Evolutionary conservation across 1,140 invertebrate genomes (phyloP), one percentile per base, ranked within the genome.

Genomic region (Philopotamus ludificatus): DNA sequence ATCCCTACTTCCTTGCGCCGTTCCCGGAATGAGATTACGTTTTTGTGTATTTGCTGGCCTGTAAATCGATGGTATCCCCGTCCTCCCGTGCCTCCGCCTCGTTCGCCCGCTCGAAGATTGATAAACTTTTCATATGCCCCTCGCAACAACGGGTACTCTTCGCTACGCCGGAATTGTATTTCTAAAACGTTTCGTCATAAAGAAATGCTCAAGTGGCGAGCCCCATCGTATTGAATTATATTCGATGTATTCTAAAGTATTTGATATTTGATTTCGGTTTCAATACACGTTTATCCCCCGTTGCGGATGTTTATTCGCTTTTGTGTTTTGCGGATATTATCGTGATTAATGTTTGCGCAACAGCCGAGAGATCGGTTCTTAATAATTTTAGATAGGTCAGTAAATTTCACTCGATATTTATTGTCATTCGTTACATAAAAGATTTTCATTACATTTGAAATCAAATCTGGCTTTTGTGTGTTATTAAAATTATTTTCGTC

Each of bases 41-140:
- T 57, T 63, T 65, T 58, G 62, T 65, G 49, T 65, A 63, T 63
- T 63, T 63, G 61, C 55, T 63, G 50, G 61, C 55, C 61, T 63
- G 61, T 53, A 54, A 63, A 63, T 63, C 61, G 49, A 63, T 53
- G 61, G 41, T 51, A 51, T 42, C 18, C 20, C 28, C 34, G 55
- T 57, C 51, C 15, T 54, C 44, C 49, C 8, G 21, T 28, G 1
- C n/a, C n/a, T 39, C 41, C 44, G 12, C 34, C 28, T 10, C n/a
- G n/a, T n/a, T n/a, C n/a, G 60, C 47, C 60, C 51, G 57, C 47
- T 9, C 20, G 28, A 51, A 59, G 63, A 65, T 65, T 65, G 63
- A 65, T 65, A 65, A 59, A 65, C 63, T 65, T 65, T 59, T 65
- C 51, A 65, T 65, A 65, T 54, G 34, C 26, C 39, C 26, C 62